phyloP scores from a whole-genome alignment of 2,113 vertebrate genomes.

The Axis porcinus region DNA sequence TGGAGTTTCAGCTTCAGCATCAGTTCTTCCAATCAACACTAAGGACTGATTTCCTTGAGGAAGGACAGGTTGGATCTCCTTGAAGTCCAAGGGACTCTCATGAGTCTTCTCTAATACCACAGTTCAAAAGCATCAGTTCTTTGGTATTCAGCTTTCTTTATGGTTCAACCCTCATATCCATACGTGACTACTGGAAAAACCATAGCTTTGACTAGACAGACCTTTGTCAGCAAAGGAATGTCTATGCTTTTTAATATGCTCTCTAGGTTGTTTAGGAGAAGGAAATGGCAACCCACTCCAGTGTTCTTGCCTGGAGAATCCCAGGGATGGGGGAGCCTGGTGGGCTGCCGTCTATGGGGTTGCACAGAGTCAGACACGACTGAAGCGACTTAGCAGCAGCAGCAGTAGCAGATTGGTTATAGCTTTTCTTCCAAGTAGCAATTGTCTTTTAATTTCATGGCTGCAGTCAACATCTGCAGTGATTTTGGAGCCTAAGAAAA shows the following conservation, averaged over 20 bases:
- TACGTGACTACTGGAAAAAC: background rate
- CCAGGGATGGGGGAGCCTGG: no score
- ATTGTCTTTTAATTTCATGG: background rate
- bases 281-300: no score
- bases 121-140: background rate
- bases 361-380: no score
- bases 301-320: no score
- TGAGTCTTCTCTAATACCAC: background rate
- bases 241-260: background rate
- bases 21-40: background rate
- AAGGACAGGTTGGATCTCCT: background rate
- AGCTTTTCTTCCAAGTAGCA: background rate
- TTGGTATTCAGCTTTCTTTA: background rate
- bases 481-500: background rate
- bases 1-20: background rate
- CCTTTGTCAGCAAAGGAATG: background rate
- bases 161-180: background rate
- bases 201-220: background rate
- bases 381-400: no score
- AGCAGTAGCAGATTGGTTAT: background rate
- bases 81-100: background rate
- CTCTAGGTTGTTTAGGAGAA: background rate
- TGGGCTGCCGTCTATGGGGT: no score
- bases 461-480: background rate
- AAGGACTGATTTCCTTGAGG: background rate